phyloP scores from a whole-genome alignment of 2,113 vertebrate genomes.

The Oreocharis arfaki region DNA sequence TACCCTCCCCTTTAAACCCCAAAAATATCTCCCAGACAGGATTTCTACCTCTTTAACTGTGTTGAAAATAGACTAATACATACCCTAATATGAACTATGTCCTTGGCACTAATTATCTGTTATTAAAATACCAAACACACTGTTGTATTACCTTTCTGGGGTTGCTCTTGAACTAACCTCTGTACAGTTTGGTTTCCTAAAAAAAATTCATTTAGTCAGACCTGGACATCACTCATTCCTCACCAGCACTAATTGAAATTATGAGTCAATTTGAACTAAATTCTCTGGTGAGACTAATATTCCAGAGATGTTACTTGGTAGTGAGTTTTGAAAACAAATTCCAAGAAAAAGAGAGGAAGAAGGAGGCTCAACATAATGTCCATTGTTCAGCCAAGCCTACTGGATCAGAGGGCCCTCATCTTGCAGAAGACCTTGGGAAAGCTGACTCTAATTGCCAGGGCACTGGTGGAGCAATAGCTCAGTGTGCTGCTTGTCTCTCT shows the following conservation, averaged over 20 bases:
- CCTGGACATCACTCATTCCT: not conserved
- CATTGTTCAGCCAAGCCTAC: not conserved
- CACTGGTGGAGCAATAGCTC: not conserved
- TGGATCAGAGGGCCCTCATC: not conserved
- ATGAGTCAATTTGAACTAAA: not conserved
- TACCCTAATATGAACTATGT: not conserved
- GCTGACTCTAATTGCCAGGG: not conserved
- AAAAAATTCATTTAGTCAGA: not conserved
- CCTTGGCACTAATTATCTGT: not conserved
- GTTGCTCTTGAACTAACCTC: not conserved
- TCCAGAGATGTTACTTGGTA: not conserved
- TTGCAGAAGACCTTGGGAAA: not conserved
- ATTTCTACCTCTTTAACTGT: not conserved
- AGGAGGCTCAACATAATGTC: not conserved
- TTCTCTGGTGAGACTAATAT: not conserved
- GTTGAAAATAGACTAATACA: not conserved
- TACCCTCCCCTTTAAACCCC: not conserved
- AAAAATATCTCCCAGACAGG: not conserved
- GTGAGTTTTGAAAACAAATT: not conserved
- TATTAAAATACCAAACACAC: not conserved
- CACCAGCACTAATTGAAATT: not conserved
- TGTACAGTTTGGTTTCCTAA: not conserved
- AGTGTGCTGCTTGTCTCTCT: not conserved
- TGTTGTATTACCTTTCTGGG: not conserved
- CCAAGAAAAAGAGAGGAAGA: not conserved